These are phyloP conservation scores for Tigriopus californicus DNA, from an alignment of 2,888 invertebrate genomes.

Conservation along the genomic window DNA sequence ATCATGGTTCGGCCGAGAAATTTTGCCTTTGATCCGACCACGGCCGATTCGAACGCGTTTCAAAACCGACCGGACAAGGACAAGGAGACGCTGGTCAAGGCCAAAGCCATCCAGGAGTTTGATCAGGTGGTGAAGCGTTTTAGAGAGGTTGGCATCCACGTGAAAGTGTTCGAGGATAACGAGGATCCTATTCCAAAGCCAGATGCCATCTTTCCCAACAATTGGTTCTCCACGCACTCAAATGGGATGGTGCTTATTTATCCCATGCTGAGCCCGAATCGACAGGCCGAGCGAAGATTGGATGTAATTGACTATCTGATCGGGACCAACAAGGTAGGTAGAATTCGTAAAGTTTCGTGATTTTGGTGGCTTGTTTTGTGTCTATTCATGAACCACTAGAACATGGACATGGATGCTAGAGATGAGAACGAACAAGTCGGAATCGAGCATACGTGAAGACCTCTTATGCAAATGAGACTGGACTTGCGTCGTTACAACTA, in stretches of 20 bases:
- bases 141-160: background rate
- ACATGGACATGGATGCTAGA: too few relatives aligned
- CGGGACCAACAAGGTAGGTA: background rate
- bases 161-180: background rate
- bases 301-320: background rate
- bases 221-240: conserved; percentile 7
- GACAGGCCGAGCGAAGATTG: background rate
- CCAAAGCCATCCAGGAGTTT: background rate
- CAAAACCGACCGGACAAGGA: background rate
- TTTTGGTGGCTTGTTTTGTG: too few relatives aligned
- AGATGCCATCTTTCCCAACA: conserved; percentile 6
- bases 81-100: background rate
- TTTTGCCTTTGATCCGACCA: background rate
- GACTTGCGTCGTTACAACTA: too few relatives aligned
- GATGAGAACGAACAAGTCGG: too few relatives aligned
- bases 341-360: too few relatives aligned
- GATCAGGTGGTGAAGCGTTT: background rate
- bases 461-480: too few relatives aligned
- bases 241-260: background rate
- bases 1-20: background rate
- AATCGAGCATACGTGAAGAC: too few relatives aligned
- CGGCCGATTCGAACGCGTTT: background rate
- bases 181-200: background rate
- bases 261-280: background rate
- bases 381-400: too few relatives aligned